These are phyloP conservation scores for Megaceryle torquata DNA, from an alignment of 2,113 vertebrate genomes.

Conservation along the genomic window DNA sequence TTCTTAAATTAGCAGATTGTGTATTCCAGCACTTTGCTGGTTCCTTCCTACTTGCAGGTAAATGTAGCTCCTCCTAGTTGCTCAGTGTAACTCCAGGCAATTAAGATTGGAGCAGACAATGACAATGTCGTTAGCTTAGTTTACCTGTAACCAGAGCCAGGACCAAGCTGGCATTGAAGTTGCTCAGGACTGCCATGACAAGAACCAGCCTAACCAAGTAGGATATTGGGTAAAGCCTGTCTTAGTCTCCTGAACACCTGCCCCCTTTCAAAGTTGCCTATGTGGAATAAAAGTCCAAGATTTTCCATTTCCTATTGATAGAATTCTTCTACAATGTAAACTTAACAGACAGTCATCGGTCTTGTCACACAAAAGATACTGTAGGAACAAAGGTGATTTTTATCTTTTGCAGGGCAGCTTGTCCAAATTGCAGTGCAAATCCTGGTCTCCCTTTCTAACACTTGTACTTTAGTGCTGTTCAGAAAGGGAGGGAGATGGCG, in stretches of 20 bases:
- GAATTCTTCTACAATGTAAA: not conserved
- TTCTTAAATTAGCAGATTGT: not conserved
- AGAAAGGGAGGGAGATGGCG: not conserved
- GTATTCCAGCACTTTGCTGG: not conserved
- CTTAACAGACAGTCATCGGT: not conserved
- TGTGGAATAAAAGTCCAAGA: not conserved
- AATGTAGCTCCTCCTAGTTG: not conserved
- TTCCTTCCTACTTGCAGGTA: not conserved
- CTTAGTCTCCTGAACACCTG: not conserved
- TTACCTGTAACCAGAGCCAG: not conserved
- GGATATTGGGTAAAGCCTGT: not conserved
- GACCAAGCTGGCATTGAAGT: not conserved
- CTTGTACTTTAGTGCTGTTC: not conserved
- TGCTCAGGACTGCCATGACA: not conserved
- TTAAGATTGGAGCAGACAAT: not conserved
- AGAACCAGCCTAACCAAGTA: not conserved
- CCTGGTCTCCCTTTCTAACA: not conserved
- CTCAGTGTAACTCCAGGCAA: not conserved
- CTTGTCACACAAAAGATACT: not conserved
- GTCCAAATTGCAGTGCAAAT: not conserved
- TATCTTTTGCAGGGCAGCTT: not conserved
- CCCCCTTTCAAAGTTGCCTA: not conserved
- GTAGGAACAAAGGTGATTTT: not conserved
- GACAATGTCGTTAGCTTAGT: not conserved
- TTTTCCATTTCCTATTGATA: not conserved